Evolutionary conservation across 2,797 vertebrate genomes (phyloP).

Genomic region (Salarias fasciatus): DNA sequence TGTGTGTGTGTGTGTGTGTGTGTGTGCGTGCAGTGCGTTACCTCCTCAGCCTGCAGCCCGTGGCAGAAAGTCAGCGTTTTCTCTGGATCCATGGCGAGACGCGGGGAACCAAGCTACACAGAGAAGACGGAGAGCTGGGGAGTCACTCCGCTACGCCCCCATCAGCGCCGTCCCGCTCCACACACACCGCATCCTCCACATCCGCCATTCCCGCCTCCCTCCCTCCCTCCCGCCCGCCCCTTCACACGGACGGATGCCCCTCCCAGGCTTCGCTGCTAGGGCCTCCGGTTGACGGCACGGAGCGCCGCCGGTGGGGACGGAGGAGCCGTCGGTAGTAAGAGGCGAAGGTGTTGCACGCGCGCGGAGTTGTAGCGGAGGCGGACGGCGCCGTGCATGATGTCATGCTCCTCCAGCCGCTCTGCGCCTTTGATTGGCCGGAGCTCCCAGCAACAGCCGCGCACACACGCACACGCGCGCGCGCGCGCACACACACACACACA

Average conservation of each 20-base stretch:
- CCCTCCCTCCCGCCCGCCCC: background rate
- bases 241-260: constrained; percentile 43
- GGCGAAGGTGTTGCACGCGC: constrained; percentile 30
- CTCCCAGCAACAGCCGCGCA: constrained; percentile 82
- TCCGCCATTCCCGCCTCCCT: constrained; percentile 77
- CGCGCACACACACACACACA: too few relatives aligned
- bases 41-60: constrained; percentile 75
- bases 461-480: too few relatives aligned
- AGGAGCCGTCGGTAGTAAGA: constrained; percentile 3
- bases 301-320: constrained; percentile 21
- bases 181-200: constrained; percentile 63
- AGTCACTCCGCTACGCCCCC: constrained; percentile 57
- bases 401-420: constrained; percentile 69
- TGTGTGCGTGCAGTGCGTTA: constrained; percentile 49
- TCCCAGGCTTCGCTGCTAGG: constrained; percentile 53
- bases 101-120: constrained; percentile 44
- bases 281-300: constrained; percentile 21
- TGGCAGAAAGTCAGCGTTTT: constrained; percentile 80
- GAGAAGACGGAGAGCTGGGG: constrained; percentile 25
- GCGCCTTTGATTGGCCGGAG: constrained; percentile 78
- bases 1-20: constrained; percentile 15
- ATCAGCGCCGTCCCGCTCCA: constrained; percentile 70
- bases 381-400: constrained; percentile 74
- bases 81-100: constrained; percentile 79
- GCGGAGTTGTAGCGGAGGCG: constrained; percentile 49